phyloP scores from a whole-genome alignment of 2,888 invertebrate species.

The Oxyscelio sp. region DNA sequence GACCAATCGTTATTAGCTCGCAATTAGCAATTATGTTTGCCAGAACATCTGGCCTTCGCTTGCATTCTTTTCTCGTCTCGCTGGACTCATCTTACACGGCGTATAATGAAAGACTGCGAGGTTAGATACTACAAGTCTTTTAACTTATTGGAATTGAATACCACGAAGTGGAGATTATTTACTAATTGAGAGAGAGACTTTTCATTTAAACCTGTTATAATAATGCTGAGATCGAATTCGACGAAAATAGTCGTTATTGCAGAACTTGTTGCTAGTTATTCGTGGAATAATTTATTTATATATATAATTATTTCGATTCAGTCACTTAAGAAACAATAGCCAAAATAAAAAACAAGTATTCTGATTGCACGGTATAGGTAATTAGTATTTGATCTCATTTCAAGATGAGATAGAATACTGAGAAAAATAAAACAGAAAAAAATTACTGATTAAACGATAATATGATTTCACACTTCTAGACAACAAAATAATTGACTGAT shows the following conservation, averaged over 20 bases:
- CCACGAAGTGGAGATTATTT: constrained; percentile 21
- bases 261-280: constrained; percentile 1
- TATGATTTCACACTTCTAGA: no score
- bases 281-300: no score
- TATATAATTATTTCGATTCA: no score
- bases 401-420: no score
- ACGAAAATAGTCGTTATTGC: constrained; percentile 13
- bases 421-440: no score
- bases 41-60: constrained; percentile 6
- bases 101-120: constrained; percentile 25
- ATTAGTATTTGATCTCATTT: no score
- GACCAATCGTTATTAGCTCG: constrained; percentile 15
- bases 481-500: no score
- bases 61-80: constrained; percentile 8
- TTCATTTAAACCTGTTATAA: constrained; percentile 32
- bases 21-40: constrained; percentile 21
- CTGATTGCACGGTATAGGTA: no score
- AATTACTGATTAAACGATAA: no score
- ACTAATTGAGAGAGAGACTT: constrained; percentile 42
- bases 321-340: no score
- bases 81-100: constrained; percentile 9
- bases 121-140: constrained; percentile 25
- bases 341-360: no score
- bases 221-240: constrained; percentile 22
- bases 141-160: constrained; percentile 14